phyloP scores from a whole-genome alignment of 2,797 vertebrate species.

The Enteromius argenteus region DNA sequence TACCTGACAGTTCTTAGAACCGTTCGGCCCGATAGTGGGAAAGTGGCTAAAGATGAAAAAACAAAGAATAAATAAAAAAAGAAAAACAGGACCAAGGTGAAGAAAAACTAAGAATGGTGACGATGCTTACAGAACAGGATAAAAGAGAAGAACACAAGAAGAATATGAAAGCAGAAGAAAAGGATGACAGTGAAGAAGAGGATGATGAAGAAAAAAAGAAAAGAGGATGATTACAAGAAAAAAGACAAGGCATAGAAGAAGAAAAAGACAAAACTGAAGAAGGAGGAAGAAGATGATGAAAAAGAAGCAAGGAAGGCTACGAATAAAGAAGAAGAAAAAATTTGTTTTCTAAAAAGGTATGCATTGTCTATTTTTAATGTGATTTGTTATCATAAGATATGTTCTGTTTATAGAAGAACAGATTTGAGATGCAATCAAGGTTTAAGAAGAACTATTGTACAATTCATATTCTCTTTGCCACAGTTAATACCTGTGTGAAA shows the following conservation, averaged over 20 bases:
- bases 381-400: background rate
- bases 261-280: background rate
- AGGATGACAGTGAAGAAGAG: background rate
- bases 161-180: background rate
- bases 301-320: background rate
- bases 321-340: background rate
- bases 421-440: slow-evolving; percentile 19
- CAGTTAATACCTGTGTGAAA: slow-evolving; percentile 18
- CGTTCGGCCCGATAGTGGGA: too few relatives aligned
- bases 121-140: background rate
- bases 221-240: background rate
- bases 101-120: background rate
- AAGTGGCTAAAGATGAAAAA: background rate
- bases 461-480: background rate
- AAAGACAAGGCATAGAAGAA: background rate
- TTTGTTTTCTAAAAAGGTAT: background rate
- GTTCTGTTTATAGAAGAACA: background rate
- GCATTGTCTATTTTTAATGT: background rate
- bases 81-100: background rate
- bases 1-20: too few relatives aligned
- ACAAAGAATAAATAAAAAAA: background rate
- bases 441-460: background rate
- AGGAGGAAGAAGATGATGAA: background rate
- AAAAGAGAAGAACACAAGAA: background rate
- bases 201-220: background rate